Conservation (phyloP, 2,113 vertebrate genomes). For the Garra rufa region DNA sequence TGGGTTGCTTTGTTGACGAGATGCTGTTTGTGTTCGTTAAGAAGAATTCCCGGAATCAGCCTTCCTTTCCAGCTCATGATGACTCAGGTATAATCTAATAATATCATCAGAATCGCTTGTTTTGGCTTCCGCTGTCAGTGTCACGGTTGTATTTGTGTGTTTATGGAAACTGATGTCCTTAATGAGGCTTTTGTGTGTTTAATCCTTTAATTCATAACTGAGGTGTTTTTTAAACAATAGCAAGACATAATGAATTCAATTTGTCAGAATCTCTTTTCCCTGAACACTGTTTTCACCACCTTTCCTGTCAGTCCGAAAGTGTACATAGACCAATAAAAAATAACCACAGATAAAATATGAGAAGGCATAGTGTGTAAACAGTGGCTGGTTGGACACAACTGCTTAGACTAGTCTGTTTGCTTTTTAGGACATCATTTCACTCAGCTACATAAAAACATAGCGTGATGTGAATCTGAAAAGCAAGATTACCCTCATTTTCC, state of each 20-base stretch:
- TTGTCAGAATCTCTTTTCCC: background rate
- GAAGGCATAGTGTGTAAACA: background rate
- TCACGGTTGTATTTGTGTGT: background rate
- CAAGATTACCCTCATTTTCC: background rate
- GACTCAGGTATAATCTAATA: conserved; percentile 12
- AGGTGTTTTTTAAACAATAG: background rate
- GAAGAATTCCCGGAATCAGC: background rate
- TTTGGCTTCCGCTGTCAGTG: background rate
- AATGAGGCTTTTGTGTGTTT: background rate
- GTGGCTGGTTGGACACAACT: background rate
- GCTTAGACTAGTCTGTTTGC: background rate
- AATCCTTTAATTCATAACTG: background rate
- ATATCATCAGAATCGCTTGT: background rate
- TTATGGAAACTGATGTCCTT: background rate
- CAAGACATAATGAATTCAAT: background rate
- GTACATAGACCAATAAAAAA: background rate
- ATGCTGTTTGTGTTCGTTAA: background rate
- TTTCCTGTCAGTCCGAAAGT: background rate
- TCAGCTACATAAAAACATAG: background rate
- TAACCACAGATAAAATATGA: background rate
- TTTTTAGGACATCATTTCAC: background rate
- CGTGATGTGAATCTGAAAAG: background rate
- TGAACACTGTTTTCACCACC: background rate
- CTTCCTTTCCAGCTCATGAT: background rate
- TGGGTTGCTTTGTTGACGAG: background rate